Base-by-base conservation (phyloP, 2,888 invertebrate species). In the Ryuthela nishihirai region DNA sequence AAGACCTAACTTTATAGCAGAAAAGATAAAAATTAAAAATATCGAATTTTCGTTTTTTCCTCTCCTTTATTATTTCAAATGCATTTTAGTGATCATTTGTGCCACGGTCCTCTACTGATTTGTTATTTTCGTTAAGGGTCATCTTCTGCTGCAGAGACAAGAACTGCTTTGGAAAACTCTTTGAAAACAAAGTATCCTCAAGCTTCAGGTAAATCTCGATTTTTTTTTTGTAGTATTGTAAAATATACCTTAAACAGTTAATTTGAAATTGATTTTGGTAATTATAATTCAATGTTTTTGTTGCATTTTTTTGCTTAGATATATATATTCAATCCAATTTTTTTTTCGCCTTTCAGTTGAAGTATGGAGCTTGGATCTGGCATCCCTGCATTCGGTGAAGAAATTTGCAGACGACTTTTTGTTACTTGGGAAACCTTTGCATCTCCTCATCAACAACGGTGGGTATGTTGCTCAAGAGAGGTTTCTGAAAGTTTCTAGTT, bases 371-470 rank as follows among this genome's bases (percentile, higher is more conserved):
- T 75, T 94, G 45, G 89, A 94, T 72, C 81, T 91, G 47, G 81
- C 84, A 44, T 86, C 85, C 12, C 72, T 88, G 62, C 79, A 81
- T 52, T 91, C 91, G 0, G 85, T 93, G 0, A 81, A 80, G 69
- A 74, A 79, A 56, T 95, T 94, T 74, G 86, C 85, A 0, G 74
- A 80, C 26, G 76, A 77, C 52, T 80, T 93, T 10, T 78, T 80
- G 65, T 77, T 79, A 9, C 80, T 81, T 64, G 83, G 82, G 71
- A 72, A 80, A 0, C 79, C 83, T 71, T 80, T 91, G 48, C 80
- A 89, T 71, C 71, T 87, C 66, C 77, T 92, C 34, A 80, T 91
- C 2, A 91, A 91, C 74, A 91, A 90, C 76, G 85, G 42, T 58
- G 42, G 39, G 35, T 10, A 15, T n/a, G n/a, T n/a, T n/a, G n/a